phyloP scores from a whole-genome alignment of 1,140 invertebrate genomes.

The Drosophila tsacasi region DNA sequence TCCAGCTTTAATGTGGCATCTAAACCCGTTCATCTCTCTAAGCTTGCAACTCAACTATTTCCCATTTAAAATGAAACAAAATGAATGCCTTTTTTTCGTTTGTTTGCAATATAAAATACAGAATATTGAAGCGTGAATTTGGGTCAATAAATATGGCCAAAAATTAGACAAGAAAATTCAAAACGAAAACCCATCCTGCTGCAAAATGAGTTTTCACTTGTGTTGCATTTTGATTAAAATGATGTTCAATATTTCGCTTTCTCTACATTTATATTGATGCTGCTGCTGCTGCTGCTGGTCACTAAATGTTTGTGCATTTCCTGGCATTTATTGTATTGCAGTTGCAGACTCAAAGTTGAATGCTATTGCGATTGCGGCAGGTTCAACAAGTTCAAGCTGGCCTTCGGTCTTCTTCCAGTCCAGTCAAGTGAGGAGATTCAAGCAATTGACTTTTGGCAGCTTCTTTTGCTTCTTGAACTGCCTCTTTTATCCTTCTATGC shows the following conservation, averaged over 20 bases:
- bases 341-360: neutral
- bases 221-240: slow-evolving; percentile 11
- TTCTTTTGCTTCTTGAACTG: slow-evolving; percentile 12
- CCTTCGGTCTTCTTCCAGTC: slow-evolving; percentile 1
- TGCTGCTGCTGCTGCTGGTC: neutral
- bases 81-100: neutral
- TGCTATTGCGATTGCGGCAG: no score
- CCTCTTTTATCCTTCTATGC: neutral
- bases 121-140: slow-evolving; percentile 8
- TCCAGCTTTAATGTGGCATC: neutral
- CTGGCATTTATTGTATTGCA: slow-evolving; percentile 19
- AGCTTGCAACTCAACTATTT: neutral
- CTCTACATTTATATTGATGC: neutral
- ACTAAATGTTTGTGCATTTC: slow-evolving; percentile 18
- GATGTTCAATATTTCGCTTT: slow-evolving; percentile 6
- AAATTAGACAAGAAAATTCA: neutral
- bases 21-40: neutral
- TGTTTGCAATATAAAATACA: neutral
- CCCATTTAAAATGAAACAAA: neutral
- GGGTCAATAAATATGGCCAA: neutral
- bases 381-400: slow-evolving; percentile 38
- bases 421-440: slow-evolving; percentile 41
- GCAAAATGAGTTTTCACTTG: slow-evolving; percentile 23
- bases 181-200: slow-evolving; percentile 1
- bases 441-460: slow-evolving; percentile 51